Evolutionary conservation across 2,888 invertebrate genomes (phyloP).

Genomic region (Melanargia galathea): DNA sequence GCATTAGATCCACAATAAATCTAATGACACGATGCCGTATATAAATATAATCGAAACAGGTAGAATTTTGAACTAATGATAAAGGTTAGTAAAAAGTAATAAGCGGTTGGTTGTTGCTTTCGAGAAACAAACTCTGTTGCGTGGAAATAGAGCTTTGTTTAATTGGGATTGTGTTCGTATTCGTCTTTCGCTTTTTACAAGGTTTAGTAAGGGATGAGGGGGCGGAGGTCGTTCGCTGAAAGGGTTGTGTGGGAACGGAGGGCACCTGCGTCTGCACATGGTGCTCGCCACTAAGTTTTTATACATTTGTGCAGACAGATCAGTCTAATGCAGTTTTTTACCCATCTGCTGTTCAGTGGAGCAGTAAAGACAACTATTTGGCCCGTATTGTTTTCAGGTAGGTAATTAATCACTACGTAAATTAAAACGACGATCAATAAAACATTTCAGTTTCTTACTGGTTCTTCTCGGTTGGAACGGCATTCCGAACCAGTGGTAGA

Average conservation of each 20-base stretch:
- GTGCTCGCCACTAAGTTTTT: constrained; percentile 74
- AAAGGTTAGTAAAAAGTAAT: constrained; percentile 42
- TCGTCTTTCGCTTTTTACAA: constrained; percentile 57
- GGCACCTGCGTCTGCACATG: constrained; percentile 82
- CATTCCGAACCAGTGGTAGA: no score
- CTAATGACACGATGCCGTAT: constrained; percentile 81
- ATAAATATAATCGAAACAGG: constrained; percentile 80
- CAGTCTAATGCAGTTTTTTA: constrained; percentile 78
- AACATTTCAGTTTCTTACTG: no score
- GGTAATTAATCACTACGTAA: neutral
- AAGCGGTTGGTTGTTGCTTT: constrained; percentile 37
- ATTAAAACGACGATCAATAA: no score
- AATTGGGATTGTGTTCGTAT: constrained; percentile 42
- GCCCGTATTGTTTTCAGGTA: constrained; percentile 13
- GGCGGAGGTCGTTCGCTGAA: constrained; percentile 69
- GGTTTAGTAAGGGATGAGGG: constrained; percentile 56
- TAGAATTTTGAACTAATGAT: constrained; percentile 77
- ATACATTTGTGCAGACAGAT: constrained; percentile 74
- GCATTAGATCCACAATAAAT: constrained; percentile 82
- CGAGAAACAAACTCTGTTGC: constrained; percentile 37
- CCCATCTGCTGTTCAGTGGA: constrained; percentile 49
- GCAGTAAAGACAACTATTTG: constrained; percentile 36
- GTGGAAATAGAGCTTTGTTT: constrained; percentile 43
- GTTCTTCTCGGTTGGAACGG: no score
- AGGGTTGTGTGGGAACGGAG: constrained; percentile 83